These are phyloP conservation scores for Pseudococcus longispinus DNA, from an alignment of 2,888 invertebrate species.

Conservation along the genomic window DNA sequence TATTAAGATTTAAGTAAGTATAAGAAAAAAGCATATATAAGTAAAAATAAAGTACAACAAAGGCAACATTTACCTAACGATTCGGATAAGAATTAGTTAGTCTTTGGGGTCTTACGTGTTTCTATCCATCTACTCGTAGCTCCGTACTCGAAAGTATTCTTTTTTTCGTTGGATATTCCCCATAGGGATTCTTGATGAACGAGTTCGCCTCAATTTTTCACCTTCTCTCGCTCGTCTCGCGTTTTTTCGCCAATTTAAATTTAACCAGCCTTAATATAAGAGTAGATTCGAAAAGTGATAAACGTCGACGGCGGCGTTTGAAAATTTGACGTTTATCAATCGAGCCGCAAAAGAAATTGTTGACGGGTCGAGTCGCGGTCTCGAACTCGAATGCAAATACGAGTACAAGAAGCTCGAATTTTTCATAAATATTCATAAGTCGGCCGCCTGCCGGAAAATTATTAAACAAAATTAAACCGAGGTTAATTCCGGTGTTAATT, in stretches of 20 bases:
- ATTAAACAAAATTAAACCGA: constrained; percentile 7
- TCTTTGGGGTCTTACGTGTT: not conserved
- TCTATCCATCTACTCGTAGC: not conserved
- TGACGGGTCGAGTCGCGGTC: constrained; percentile 2
- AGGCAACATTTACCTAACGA: constrained; percentile 21
- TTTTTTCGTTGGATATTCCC: not conserved
- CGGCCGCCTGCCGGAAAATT: not conserved
- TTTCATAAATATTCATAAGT: constrained; percentile 13
- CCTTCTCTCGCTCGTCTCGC: not conserved
- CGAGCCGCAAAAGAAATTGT: not conserved
- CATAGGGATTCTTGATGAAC: constrained; percentile 8
- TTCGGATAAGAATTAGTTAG: constrained; percentile 23
- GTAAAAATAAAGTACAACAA: not conserved
- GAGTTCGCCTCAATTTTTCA: not conserved
- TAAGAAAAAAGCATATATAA: not conserved
- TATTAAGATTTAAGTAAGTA: not conserved
- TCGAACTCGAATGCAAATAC: not conserved
- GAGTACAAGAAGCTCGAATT: not conserved
- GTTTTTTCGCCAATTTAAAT: not conserved
- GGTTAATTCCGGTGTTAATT: constrained; percentile 6
- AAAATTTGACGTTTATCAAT: constrained; percentile 28
- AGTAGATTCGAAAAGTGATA: not conserved
- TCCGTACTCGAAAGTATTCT: not conserved
- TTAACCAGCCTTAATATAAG: not conserved
- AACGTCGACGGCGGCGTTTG: not conserved